These are phyloP conservation scores for Serripes groenlandicus DNA, from an alignment of 2,888 invertebrate species.

Conservation along the genomic window DNA sequence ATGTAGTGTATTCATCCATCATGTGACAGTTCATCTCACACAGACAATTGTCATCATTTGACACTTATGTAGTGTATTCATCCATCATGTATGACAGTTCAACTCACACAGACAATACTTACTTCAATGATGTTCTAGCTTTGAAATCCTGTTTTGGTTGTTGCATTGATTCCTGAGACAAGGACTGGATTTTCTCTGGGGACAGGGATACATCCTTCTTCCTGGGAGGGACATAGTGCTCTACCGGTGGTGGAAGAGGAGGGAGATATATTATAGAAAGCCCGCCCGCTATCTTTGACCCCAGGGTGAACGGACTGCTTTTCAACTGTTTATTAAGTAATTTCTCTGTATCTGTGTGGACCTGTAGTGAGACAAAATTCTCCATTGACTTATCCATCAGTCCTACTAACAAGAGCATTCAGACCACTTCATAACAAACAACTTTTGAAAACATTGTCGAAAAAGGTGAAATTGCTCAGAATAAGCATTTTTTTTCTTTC, in stretches of 20 bases:
- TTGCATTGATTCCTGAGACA: constrained; percentile 51
- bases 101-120: constrained; percentile 42
- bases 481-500: not conserved
- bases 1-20: too few species aligned
- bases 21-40: too few species aligned
- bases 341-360: constrained; percentile 80
- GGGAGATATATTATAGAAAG: constrained; percentile 82
- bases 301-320: constrained; percentile 74
- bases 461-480: not conserved
- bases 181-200: constrained; percentile 51
- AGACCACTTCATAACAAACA: too few species aligned
- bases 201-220: constrained; percentile 47
- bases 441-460: not conserved
- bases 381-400: not conserved
- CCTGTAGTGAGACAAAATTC: constrained; percentile 56
- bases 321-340: constrained; percentile 69
- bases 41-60: too few species aligned
- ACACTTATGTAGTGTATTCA: too few species aligned
- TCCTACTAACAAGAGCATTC: too few species aligned
- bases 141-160: constrained; percentile 39
- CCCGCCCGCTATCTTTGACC: constrained; percentile 80
- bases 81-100: too few species aligned
- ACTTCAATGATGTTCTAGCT: constrained; percentile 79
- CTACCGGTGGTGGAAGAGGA: constrained; percentile 80
- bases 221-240: constrained; percentile 61